Conservation (phyloP, 1,140 invertebrate genomes). For the Macrocentrus cingulum region DNA sequence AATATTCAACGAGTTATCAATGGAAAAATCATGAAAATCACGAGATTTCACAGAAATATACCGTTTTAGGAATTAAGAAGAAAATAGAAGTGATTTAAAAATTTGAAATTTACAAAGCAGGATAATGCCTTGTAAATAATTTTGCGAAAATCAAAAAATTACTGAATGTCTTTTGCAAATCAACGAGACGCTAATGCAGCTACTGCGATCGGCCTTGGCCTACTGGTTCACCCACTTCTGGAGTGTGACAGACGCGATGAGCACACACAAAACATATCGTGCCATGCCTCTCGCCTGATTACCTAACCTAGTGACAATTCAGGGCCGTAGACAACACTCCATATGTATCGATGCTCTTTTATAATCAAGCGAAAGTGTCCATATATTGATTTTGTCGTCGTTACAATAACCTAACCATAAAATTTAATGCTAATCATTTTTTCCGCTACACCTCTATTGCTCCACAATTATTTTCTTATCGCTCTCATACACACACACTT, state of each 20-base stretch:
- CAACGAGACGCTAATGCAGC: constrained; percentile 20
- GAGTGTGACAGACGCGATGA: constrained; percentile 25
- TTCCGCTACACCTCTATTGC: too few relatives aligned
- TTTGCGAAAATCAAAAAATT: background rate
- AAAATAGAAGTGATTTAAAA: too few relatives aligned
- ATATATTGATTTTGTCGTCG: too few relatives aligned
- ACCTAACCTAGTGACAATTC: constrained; percentile 23
- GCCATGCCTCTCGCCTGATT: constrained; percentile 10
- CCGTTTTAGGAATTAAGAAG: too few relatives aligned
- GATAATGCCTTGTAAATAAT: background rate
- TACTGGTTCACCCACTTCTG: constrained; percentile 28
- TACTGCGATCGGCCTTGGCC: constrained; percentile 27
- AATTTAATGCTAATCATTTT: too few relatives aligned
- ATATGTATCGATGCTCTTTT: background rate
- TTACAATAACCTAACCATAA: too few relatives aligned
- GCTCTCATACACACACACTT: too few relatives aligned
- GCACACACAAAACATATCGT: constrained; percentile 25
- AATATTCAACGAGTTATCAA: too few relatives aligned
- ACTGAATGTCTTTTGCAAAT: constrained; percentile 6
- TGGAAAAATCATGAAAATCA: too few relatives aligned
- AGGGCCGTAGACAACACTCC: constrained; percentile 8
- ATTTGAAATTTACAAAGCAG: background rate
- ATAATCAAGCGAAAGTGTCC: background rate
- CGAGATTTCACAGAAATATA: too few relatives aligned
- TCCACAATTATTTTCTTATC: too few relatives aligned